Percentiles rank a stretch among this genome's conserved stretches.
These are phyloP conservation scores for Psilanteris sp. DNA, from an alignment of 1,140 invertebrate genomes.

Conservation along the genomic window DNA sequence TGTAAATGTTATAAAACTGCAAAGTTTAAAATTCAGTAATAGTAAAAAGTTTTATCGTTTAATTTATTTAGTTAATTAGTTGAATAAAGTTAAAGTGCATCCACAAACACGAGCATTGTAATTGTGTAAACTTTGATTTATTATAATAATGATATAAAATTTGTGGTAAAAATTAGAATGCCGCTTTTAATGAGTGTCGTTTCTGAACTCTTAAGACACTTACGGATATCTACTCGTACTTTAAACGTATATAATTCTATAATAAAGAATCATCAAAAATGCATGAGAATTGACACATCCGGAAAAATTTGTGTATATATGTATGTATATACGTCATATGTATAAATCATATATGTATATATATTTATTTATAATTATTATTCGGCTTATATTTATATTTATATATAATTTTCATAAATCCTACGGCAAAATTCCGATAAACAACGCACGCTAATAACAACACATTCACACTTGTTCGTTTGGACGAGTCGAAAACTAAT, in stretches of 20 bases:
- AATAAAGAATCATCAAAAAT: constrained; percentile 60
- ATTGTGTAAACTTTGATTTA: too few species aligned
- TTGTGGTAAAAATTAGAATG: constrained; percentile 17
- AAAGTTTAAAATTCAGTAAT: constrained; percentile 19
- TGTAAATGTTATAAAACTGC: constrained; percentile 34
- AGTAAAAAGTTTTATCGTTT: constrained; percentile 8
- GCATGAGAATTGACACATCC: constrained; percentile 59
- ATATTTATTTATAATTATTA: constrained; percentile 49
- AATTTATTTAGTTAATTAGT: neutral
- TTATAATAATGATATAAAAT: constrained; percentile 23
- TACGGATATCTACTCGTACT: neutral
- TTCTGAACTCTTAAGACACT: neutral
- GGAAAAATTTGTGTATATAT: constrained; percentile 54
- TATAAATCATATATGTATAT: constrained; percentile 62
- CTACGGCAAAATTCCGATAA: constrained; percentile 49
- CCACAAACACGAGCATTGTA: neutral
- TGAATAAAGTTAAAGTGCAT: neutral
- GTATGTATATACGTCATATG: constrained; percentile 54
- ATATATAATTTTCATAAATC: constrained; percentile 63
- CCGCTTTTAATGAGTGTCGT: constrained; percentile 8
- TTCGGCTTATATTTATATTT: constrained; percentile 57
- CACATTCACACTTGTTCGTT: constrained; percentile 13
- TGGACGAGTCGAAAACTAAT: neutral
- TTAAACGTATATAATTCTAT: constrained; percentile 35
- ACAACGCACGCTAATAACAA: constrained; percentile 58